These are phyloP conservation scores for Scopus umbretta DNA, from an alignment of 2,113 vertebrate species.

Conservation along the genomic window DNA sequence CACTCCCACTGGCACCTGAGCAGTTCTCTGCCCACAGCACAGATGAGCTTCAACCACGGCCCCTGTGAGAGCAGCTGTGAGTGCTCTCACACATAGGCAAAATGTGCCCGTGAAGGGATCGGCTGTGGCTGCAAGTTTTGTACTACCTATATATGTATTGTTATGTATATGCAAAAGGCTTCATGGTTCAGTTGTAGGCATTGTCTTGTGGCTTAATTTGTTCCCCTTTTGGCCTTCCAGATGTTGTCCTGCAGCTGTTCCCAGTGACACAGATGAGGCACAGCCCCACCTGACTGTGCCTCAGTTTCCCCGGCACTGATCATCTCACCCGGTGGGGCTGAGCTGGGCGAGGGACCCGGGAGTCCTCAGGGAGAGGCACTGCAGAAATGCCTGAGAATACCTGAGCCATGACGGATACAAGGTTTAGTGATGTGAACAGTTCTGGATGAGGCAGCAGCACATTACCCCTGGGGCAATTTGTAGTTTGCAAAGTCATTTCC, in stretches of 20 bases:
- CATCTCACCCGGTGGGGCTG: background rate
- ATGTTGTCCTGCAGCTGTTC: background rate
- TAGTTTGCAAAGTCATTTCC: background rate
- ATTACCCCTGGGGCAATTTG: fast-evolving
- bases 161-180: background rate
- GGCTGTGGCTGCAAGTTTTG: background rate
- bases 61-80: background rate
- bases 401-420: background rate
- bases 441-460: background rate
- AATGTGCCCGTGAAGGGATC: fast-evolving
- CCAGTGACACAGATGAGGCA: background rate
- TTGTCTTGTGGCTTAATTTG: background rate
- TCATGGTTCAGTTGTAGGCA: background rate
- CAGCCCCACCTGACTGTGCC: background rate
- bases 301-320: background rate
- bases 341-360: fast-evolving
- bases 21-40: background rate
- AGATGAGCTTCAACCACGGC: fast-evolving
- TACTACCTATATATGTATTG: fast-evolving
- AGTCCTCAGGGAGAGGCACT: background rate
- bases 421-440: background rate
- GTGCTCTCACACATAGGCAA: fast-evolving
- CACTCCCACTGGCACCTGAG: background rate
- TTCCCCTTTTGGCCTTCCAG: background rate
- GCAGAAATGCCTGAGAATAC: background rate